phyloP scores from a whole-genome alignment of 1,140 invertebrate species.

The Anoplophora glabripennis region DNA sequence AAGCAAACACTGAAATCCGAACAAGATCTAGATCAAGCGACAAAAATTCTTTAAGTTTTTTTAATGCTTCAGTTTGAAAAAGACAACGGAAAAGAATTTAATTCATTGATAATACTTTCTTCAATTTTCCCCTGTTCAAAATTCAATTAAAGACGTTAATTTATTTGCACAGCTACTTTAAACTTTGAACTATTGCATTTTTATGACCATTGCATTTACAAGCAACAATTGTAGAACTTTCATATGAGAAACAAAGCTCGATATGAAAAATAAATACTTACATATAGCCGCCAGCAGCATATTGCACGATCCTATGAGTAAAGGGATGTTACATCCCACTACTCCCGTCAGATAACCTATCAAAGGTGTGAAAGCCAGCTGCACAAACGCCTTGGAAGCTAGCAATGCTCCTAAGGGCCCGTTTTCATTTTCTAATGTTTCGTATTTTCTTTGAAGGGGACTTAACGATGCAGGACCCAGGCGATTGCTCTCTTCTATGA shows the following conservation, averaged over 20 bases:
- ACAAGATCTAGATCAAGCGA: too few species aligned
- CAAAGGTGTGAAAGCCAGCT: constrained; percentile 79
- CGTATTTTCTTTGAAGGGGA: constrained; percentile 45
- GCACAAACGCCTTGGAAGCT: constrained; percentile 83
- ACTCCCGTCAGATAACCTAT: constrained; percentile 68
- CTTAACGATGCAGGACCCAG: constrained; percentile 38
- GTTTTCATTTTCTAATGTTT: constrained; percentile 61
- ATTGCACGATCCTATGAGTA: constrained; percentile 78
- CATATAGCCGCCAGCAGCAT: constrained; percentile 77
- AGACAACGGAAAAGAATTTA: too few species aligned
- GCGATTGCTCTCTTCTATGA: constrained; percentile 2
- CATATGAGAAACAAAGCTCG: too few species aligned
- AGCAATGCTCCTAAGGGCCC: constrained; percentile 76
- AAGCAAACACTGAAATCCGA: constrained; percentile 80
- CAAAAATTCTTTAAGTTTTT: too few species aligned
- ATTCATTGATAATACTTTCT: too few species aligned
- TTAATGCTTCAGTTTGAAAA: too few species aligned
- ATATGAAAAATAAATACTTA: constrained; percentile 58
- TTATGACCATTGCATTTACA: too few species aligned
- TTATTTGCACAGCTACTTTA: too few species aligned
- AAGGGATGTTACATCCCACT: constrained; percentile 75
- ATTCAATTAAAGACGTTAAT: too few species aligned
- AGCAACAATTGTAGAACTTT: too few species aligned
- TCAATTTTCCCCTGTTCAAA: too few species aligned
- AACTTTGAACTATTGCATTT: too few species aligned